Evolutionary conservation across 2,797 vertebrate genomes (phyloP), one percentile per base, ranked within the genome.

Genomic region (Margarornis squamiger): DNA sequence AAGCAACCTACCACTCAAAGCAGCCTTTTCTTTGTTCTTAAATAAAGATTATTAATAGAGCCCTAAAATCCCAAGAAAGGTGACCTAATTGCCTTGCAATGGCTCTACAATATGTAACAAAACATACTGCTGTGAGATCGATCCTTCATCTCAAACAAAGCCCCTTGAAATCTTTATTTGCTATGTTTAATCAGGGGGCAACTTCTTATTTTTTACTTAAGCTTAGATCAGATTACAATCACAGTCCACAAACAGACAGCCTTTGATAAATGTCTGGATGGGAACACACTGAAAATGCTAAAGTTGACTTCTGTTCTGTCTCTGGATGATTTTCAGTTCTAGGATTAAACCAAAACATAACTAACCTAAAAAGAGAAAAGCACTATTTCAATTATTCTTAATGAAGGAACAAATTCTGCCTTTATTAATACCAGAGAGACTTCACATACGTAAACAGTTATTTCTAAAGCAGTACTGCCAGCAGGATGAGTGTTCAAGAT

Each of bases 71-170:
- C 70, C 76, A 86, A 84, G 79, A 91, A 92, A 94, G 66, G 74
- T 88, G 79, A 93, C 71, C 73, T 81, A 93, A 88, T 55, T 84
- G 72, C 66, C 55, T 90, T 93, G 63, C 67, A 92, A 86, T 61
- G 32, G 62, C 68, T 88, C 48, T 71, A 72, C n/a, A 88, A 71
- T 76, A 91, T 62, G 70, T 81, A 70, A 94, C 23, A 59, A 92
- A 79, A 86, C 17, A 67, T 34, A 80, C 11, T 43, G 43, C 55
- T 67, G 54, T 38, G 72, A 95, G 58, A 90, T 62, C 0, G 2
- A 70, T 76, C 71, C 58, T 78, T 74, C 79, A 75, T 74, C 59
- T 88, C 55, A 36, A 88, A 73, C 58, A 82, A 90, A 92, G 45
- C 15, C 51, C 59, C 55, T 34, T 82, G 59, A 90, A 96, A 91